A percentile compares a stretch with the other conserved stretches of the same genome.
Conservation (phyloP, 2,888 invertebrate species). For the Dryobotodes eremita region DNA sequence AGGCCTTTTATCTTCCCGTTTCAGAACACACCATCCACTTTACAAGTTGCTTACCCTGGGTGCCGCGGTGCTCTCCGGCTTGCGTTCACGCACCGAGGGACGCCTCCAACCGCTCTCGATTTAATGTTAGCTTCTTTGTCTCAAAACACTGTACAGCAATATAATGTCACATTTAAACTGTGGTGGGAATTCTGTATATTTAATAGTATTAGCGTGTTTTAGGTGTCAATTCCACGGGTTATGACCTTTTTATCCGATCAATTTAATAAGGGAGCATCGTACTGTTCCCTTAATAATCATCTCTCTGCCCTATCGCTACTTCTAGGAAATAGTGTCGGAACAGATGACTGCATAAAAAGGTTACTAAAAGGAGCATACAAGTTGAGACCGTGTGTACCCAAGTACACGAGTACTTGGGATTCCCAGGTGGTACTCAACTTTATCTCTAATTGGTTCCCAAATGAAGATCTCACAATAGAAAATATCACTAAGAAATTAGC, state of each 20-base stretch:
- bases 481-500: conserved; percentile 63
- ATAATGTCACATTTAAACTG: too few relatives aligned
- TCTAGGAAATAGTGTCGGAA: conserved; percentile 57
- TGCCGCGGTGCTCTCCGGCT: conserved; percentile 27
- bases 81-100: conserved; percentile 17
- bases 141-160: too few relatives aligned
- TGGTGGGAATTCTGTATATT: too few relatives aligned
- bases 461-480: conserved; percentile 48
- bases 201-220: too few relatives aligned
- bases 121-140: too few relatives aligned
- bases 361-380: conserved; percentile 65
- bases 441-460: conserved; percentile 60
- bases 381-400: conserved; percentile 62
- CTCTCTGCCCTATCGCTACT: conserved; percentile 67
- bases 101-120: too few relatives aligned
- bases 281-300: conserved; percentile 65
- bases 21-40: conserved; percentile 31
- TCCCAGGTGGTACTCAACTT: too few relatives aligned
- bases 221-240: too few relatives aligned
- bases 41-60: conserved; percentile 40
- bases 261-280: conserved; percentile 60
- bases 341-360: conserved; percentile 58
- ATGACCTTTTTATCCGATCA: conserved; percentile 50
- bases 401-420: conserved; percentile 71
- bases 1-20: conserved; percentile 18